phyloP scores from a whole-genome alignment of 2,888 invertebrate genomes.

The Camponotus fellah region DNA sequence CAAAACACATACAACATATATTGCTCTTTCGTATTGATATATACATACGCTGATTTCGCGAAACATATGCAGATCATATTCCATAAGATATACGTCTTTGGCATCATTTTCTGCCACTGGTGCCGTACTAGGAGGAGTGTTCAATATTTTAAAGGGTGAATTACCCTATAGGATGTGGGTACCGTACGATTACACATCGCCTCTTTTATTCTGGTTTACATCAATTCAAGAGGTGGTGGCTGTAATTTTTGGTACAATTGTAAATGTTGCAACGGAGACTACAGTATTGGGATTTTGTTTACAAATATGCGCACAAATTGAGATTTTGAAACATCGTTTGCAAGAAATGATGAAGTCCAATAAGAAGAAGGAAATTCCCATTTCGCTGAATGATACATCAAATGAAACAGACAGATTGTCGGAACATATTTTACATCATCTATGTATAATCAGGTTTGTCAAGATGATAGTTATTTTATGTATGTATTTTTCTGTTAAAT shows the following conservation, averaged over 20 bases:
- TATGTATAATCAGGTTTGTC: conserved; percentile 47
- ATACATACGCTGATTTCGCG: background rate
- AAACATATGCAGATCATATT: conserved; percentile 13
- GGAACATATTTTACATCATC: conserved; percentile 18
- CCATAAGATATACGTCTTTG: conserved; percentile 7
- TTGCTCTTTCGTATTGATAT: background rate
- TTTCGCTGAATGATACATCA: background rate
- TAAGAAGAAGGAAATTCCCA: background rate
- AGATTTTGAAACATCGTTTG: conserved; percentile 71
- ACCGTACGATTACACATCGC: conserved; percentile 16
- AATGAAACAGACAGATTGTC: background rate
- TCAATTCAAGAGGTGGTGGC: background rate
- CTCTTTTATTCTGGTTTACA: background rate
- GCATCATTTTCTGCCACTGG: background rate
- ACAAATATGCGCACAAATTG: conserved; percentile 74
- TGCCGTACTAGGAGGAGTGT: background rate
- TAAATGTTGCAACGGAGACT: conserved; percentile 73
- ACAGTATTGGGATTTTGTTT: conserved; percentile 66
- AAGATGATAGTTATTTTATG: background rate
- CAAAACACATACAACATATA: background rate
- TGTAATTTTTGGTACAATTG: conserved; percentile 1
- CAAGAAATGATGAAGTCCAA: background rate
- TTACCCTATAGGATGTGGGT: conserved; percentile 27
- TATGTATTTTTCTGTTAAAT: background rate
- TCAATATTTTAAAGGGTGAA: background rate